Conservation (phyloP, 2,888 invertebrate species). For the Mimachlamys varia region DNA sequence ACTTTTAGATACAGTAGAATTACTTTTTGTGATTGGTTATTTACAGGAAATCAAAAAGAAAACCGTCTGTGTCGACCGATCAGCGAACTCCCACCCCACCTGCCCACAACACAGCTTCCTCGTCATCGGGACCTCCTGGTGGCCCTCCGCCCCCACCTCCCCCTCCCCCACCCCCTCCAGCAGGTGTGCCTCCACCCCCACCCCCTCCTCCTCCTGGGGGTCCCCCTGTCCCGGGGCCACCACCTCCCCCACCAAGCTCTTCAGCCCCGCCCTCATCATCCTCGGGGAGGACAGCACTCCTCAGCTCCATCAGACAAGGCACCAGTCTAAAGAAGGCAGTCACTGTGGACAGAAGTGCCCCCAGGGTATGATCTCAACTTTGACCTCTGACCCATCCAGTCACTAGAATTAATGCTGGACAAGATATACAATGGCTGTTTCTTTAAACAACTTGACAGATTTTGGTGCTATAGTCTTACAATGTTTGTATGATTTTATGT, state of each 20-base stretch:
- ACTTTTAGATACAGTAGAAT: background rate
- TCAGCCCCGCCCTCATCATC: slow-evolving; percentile 46
- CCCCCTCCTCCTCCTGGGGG: slow-evolving; percentile 44
- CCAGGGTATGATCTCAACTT: slow-evolving; percentile 55
- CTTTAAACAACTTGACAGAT: background rate
- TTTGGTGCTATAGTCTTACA: too few species aligned
- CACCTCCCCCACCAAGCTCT: slow-evolving; percentile 46
- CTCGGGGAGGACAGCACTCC: slow-evolving; percentile 63
- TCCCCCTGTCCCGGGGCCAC: slow-evolving; percentile 53
- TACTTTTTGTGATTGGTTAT: background rate
- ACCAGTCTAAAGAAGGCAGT: slow-evolving; percentile 66
- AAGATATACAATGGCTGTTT: background rate
- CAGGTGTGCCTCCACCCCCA: slow-evolving; percentile 46
- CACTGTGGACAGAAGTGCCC: slow-evolving; percentile 72
- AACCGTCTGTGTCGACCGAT: slow-evolving; percentile 18
- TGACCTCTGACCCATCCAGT: slow-evolving; percentile 2
- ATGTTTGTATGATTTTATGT: too few species aligned
- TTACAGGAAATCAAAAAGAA: slow-evolving; percentile 42
- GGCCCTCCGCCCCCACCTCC: slow-evolving; percentile 52
- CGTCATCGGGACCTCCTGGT: slow-evolving; percentile 48
- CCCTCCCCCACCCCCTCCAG: slow-evolving; percentile 50
- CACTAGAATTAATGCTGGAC: background rate
- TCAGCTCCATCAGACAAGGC: slow-evolving; percentile 68
- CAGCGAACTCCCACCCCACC: slow-evolving; percentile 41
- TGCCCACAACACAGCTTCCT: slow-evolving; percentile 45